Evolutionary conservation across 2,113 vertebrate genomes (phyloP).

Genomic region (Bubo blakistoni): DNA sequence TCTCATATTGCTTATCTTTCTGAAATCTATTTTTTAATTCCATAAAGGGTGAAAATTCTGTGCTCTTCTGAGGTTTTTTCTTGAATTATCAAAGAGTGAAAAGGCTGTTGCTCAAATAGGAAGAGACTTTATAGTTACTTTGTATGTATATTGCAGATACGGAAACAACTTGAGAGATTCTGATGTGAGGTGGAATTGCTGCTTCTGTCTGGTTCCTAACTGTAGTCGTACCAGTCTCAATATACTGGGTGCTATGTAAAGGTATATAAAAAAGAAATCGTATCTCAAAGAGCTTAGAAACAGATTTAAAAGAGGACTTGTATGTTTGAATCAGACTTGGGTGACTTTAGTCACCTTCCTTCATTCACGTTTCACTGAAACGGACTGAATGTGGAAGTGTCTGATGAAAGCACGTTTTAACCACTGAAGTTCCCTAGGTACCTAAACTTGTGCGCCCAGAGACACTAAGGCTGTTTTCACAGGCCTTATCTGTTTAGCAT

Average conservation of each 20-base stretch:
- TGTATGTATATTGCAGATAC: background rate
- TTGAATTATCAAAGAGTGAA: background rate
- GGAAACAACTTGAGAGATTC: background rate
- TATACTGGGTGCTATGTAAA: background rate
- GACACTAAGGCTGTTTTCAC: background rate
- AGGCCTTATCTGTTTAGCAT: background rate
- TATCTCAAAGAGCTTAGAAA: background rate
- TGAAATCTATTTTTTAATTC: background rate
- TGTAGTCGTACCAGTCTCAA: background rate
- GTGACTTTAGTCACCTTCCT: background rate
- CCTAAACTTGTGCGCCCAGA: background rate
- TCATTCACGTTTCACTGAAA: background rate
- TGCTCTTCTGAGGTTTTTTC: background rate
- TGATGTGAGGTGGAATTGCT: background rate
- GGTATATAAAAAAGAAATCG: background rate
- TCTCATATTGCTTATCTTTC: background rate
- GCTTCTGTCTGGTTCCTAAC: background rate
- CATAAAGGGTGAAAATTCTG: background rate
- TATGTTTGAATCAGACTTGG: background rate
- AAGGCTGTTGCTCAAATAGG: background rate
- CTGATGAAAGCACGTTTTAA: background rate
- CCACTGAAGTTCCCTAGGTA: background rate
- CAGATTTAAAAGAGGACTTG: background rate
- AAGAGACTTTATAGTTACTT: background rate
- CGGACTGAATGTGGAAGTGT: background rate